Evolutionary conservation across 2,797 vertebrate species (phyloP), one percentile per base, ranked within the genome.

Genomic region (Molothrus aeneus): DNA sequence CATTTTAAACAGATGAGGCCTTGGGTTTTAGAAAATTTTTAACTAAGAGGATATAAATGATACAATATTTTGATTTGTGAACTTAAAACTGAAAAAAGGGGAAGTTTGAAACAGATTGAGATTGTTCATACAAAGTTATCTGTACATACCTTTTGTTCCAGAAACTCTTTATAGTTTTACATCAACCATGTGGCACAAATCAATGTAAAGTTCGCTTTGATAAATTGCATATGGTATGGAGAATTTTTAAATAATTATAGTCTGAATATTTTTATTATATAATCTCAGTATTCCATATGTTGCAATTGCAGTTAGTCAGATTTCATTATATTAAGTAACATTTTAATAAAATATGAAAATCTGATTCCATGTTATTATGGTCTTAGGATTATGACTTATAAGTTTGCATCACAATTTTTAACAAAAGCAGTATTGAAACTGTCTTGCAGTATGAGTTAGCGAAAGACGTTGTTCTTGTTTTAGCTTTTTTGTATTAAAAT

Each of bases 111-210:
- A 94, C 91, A 96, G 73, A 95, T 84, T 92, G 78, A 79, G 53
- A 50, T 82, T 60, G 51, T 72, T 94, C 32, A 0, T 91, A 66
- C 51, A 47, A 86, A 92, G 73, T 80, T 91, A 77, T 95, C 94
- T 77, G 42, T 85, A 90, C 86, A 68, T 94, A 93, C 83, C 71
- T 95, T 95, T 95, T 90, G 78, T 96, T 96, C 74, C 80, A 93
- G 82, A 88, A 68, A 86, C 73, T 86, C 82, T 95, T 92, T 95
- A 84, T 93, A 94, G 91, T 93, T 96, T 97, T 94, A 94, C 90
- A 80, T 92, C 88, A 93, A 24, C 93, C 94, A 94, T 96, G 94
- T 93, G 95, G 95, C 91, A 96, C 88, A 94, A 96, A 97, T 96
- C 92, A 96, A 72, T 90, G 77, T 94, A 87, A 91, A 95, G 83